Percentiles rank a stretch among this genome's conserved stretches.
Conservation (phyloP, 2,888 invertebrate genomes). For the Frankliniella intonsa region DNA sequence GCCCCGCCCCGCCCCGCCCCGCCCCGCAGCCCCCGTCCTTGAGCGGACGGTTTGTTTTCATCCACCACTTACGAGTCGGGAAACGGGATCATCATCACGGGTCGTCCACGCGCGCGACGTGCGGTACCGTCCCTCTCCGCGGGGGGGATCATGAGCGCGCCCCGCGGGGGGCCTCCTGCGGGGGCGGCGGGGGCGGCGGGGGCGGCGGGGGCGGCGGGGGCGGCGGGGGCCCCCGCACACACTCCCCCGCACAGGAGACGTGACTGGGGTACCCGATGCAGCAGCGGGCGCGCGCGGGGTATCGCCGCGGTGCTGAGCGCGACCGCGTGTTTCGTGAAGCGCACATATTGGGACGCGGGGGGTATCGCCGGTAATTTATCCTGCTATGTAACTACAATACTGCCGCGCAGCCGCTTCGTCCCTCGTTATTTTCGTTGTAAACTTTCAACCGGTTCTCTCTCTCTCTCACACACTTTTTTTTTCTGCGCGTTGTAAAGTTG, state of each 20-base stretch:
- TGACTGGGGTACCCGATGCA: background rate
- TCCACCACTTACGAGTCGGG: no score
- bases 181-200: background rate
- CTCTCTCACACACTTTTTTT: background rate
- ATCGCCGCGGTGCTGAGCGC: background rate
- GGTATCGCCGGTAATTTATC: background rate
- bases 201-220: background rate
- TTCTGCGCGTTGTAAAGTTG: background rate
- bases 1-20: background rate
- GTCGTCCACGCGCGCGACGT: background rate
- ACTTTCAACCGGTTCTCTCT: no score
- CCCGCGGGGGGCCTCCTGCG: background rate
- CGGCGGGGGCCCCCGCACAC: background rate
- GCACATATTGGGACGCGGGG: background rate
- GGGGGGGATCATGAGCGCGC: background rate
- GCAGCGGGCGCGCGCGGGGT: background rate
- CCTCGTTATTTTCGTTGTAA: no score
- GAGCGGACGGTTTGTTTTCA: background rate
- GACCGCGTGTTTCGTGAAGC: background rate
- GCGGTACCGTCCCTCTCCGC: background rate
- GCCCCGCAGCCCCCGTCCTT: background rate
- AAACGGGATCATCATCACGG: background rate
- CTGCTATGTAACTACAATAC: no score
- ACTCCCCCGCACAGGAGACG: background rate
- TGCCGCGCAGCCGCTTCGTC: no score